These are phyloP conservation scores for Plectropomus leopardus DNA, from an alignment of 2,113 vertebrate species.

Conservation along the genomic window DNA sequence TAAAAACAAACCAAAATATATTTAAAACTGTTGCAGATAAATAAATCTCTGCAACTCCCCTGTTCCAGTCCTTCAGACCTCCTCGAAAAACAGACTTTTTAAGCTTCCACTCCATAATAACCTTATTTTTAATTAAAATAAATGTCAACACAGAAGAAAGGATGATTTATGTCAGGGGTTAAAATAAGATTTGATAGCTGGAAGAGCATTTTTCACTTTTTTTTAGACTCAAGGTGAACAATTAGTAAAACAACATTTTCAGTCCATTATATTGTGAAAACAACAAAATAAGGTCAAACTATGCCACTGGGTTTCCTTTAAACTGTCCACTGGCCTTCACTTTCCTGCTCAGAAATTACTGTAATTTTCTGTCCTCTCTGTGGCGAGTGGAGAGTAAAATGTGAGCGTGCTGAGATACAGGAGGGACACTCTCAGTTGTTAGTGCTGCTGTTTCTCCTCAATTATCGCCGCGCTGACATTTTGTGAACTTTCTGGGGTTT, in stretches of 20 bases:
- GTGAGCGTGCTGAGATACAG: background rate
- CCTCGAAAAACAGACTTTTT: too few species aligned
- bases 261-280: too few species aligned
- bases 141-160: too few species aligned
- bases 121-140: background rate
- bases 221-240: too few species aligned
- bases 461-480: background rate
- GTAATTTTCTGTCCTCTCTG: background rate
- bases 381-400: background rate
- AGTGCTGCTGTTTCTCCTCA: too few species aligned
- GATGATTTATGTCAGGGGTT: too few species aligned
- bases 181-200: too few species aligned
- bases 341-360: background rate
- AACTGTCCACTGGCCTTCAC: background rate
- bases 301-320: background rate
- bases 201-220: too few species aligned
- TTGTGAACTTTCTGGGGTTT: background rate
- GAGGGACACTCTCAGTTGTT: background rate
- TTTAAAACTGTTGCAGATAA: too few species aligned
- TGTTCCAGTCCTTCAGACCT: background rate
- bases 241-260: too few species aligned
- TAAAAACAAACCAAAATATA: background rate
- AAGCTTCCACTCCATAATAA: background rate
- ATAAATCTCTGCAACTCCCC: too few species aligned
- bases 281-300: too few species aligned